Base-by-base conservation (phyloP, 2,797 vertebrate species). In the Ctenochaetus hawaiiensis region DNA sequence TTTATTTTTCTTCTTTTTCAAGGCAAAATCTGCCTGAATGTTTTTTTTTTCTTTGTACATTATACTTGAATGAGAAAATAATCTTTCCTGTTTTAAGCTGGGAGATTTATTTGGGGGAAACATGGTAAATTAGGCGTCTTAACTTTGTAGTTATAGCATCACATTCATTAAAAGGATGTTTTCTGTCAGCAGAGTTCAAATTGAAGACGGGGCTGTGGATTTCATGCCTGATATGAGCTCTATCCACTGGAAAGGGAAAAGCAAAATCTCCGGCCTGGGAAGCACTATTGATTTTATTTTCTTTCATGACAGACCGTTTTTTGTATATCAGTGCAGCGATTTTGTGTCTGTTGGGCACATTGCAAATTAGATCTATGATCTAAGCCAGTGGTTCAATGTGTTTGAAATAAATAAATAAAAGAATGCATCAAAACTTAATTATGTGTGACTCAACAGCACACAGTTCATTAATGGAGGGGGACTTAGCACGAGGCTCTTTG, bases 351-450 rank as follows among this genome's bases (percentile, higher is more conserved):
- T 59, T 26, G 66, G 75, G 64, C 70, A 78, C 71, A 56, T 44
- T 77, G 75, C 64, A 85, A 84, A 89, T 81, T 44, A 85, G 74
- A 78, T 86, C 52, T 81, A 61, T 72, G 75, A 80, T 86, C 58
- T 73, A 20, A 86, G 66, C 61, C 58, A 41, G 43, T 23, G 54
- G 44, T 75, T 87, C 64, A 87, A 68, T 77, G 68, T 67, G 56
- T 67, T 63, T 30, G 14, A 84, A 69, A 85, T 80, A 83, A 77
- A 83, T 81, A 85, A 75, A 86, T 75, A 85, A 81, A 66, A 23
- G 26, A 75, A 77, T 73, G 20, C 67, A 77, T 76, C 67, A 64
- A 85, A 87, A 88, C 71, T 39, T 89, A 85, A 90, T 87, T 84
- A 81, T 70, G 78, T 79, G 76, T 72, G 76, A 86, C 83, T 83